A percentile compares a stretch with the other conserved stretches of the same genome.
phyloP scores from a whole-genome alignment of 2,113 vertebrate genomes.

The Chascanopsetta lugubris region DNA sequence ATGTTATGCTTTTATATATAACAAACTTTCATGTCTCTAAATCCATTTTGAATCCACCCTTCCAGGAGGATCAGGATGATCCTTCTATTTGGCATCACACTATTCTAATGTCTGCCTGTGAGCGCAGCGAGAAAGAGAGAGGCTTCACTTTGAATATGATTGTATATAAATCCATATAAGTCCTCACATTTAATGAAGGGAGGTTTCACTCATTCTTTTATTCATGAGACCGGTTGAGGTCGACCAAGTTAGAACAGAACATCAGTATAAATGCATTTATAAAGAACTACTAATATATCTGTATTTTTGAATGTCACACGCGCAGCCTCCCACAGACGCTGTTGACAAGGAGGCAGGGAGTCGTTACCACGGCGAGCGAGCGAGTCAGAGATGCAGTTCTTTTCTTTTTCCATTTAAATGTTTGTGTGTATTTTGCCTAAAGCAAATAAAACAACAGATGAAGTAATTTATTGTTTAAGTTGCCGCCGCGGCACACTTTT shows the following conservation, averaged over 20 bases:
- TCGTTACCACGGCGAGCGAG: neutral
- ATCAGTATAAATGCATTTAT: neutral
- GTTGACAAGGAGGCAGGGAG: constrained; percentile 6
- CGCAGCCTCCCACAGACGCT: constrained; percentile 4
- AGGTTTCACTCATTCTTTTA: no score
- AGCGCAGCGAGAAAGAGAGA: constrained; percentile 17
- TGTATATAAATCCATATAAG: neutral
- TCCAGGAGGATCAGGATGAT: constrained; percentile 47
- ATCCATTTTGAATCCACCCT: constrained; percentile 44
- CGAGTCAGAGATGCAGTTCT: constrained; percentile 7
- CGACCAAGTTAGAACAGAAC: neutral
- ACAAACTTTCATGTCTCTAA: constrained; percentile 49
- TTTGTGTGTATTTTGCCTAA: constrained; percentile 48
- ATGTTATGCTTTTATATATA: constrained; percentile 35
- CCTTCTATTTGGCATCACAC: constrained; percentile 45
- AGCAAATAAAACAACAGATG: constrained; percentile 59
- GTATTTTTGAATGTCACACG: neutral
- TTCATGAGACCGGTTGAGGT: neutral
- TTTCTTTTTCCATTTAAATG: no score
- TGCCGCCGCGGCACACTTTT: constrained; percentile 31
- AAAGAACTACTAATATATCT: neutral
- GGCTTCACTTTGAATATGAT: constrained; percentile 5
- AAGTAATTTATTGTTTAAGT: constrained; percentile 52
- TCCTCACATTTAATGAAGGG: no score
- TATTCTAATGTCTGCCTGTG: constrained; percentile 24